These are phyloP conservation scores for Parus major DNA, from an alignment of 2,113 vertebrate genomes.

Conservation along the genomic window DNA sequence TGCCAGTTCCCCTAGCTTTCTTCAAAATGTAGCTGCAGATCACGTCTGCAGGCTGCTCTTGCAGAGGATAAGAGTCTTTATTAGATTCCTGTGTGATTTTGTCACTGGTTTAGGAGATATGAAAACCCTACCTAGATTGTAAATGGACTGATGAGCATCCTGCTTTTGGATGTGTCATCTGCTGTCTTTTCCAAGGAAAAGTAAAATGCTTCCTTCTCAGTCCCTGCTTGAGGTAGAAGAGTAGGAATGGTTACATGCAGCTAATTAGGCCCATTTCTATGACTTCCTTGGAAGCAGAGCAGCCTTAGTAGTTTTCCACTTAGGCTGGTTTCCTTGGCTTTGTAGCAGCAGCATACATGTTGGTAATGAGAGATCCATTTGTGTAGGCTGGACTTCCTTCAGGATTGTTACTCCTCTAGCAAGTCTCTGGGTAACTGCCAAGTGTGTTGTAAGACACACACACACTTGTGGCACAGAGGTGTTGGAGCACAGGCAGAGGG, in stretches of 20 bases:
- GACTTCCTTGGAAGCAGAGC: background rate
- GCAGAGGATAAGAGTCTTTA: background rate
- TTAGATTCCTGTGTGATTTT: background rate
- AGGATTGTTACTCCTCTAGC: background rate
- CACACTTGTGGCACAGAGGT: background rate
- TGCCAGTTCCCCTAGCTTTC: background rate
- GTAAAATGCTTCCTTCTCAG: background rate
- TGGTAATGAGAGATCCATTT: background rate
- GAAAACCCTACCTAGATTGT: background rate
- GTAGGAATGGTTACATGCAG: background rate
- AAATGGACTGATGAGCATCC: background rate
- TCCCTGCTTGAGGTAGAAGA: background rate
- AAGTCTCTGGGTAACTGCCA: background rate
- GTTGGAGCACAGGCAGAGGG: background rate
- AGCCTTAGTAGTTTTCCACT: background rate
- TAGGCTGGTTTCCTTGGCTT: background rate
- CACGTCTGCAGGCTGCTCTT: background rate
- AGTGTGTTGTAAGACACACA: background rate
- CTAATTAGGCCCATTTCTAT: background rate
- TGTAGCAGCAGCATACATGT: background rate
- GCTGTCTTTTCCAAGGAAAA: background rate
- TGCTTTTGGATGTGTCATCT: background rate
- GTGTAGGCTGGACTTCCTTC: background rate
- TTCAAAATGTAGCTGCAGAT: background rate
- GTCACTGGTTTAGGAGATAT: background rate